Base-by-base conservation (phyloP, 2,797 vertebrate species). In the Schizothorax lantsangensis region DNA sequence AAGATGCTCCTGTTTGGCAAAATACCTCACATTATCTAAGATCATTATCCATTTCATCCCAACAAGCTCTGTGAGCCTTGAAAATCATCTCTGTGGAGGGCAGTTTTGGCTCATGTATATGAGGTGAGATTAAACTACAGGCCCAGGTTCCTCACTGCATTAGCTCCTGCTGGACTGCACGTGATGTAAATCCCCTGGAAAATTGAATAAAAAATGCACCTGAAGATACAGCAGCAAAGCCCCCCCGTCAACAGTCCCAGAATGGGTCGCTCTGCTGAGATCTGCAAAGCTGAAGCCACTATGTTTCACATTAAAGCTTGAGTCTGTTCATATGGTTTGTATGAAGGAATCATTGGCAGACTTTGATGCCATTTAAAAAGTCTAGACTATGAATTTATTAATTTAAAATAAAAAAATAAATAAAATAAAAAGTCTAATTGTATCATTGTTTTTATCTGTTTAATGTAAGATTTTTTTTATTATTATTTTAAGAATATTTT, bases 31-130 rank as follows among this genome's bases (percentile, higher is more conserved):
- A 93, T 93, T 94, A 92, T 92, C 78, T 84, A 26, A 87, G 87
- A 90, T 90, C 90, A 89, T 93, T 93, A 95, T 95, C 92, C 92
- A 85, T 94, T 94, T 93, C 88, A 89, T 93, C 90, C 91, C 91
- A 93, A 93, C 90, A 92, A 92, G 92, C 92, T 89, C 89, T 91
- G 88, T 92, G 92, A 93, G 93, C 91, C 91, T 80, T 40, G 66
- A 73, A 80, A 80, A 89, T 84, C 77, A 64, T 84, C 83, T 87
- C 71, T 10, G 52, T 71, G 38, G 77, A 85, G 69, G 26, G 77
- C 85, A n/a, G 15, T 84, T 88, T 91, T 91, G 92, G 92, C 91
- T 92, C 88, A 57, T 74, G 87, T 92, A 90, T 86, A 83, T 74
- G 74, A 87, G 89, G 91, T 90, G 91, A 92, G 91, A 94, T 94